Evolutionary conservation across 1,140 invertebrate species (phyloP).

Genomic region (Lethocerus indicus): DNA sequence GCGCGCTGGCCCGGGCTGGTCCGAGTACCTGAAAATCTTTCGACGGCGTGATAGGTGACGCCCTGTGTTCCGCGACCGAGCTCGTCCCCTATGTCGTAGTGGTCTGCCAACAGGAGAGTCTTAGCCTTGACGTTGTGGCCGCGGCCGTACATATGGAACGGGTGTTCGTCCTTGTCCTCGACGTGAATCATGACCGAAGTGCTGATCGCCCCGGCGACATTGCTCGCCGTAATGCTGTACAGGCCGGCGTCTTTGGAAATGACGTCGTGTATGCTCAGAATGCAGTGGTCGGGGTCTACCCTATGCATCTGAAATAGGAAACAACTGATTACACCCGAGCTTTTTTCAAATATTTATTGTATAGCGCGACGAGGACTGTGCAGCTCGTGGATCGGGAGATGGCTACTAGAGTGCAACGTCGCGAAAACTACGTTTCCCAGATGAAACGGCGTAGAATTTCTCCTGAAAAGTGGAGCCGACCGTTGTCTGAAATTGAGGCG

Average conservation of each 20-base stretch:
- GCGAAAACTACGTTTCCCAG: too few relatives aligned
- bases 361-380: too few relatives aligned
- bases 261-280: conserved; percentile 66
- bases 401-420: too few relatives aligned
- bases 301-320: conserved; percentile 51
- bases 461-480: too few relatives aligned
- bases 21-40: conserved; percentile 53
- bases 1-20: too few relatives aligned
- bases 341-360: too few relatives aligned
- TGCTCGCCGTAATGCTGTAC: conserved; percentile 82
- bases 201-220: conserved; percentile 80
- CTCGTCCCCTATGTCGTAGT: conserved; percentile 87
- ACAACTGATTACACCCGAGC: too few relatives aligned
- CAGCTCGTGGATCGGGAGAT: too few relatives aligned
- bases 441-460: too few relatives aligned
- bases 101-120: conserved; percentile 54
- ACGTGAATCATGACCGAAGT: conserved; percentile 80
- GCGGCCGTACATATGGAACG: conserved; percentile 46
- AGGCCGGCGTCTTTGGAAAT: conserved; percentile 83
- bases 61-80: conserved; percentile 82
- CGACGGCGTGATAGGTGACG: conserved; percentile 73
- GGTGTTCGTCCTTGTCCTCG: conserved; percentile 70
- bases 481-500: too few relatives aligned
- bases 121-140: conserved; percentile 44
- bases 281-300: conserved; percentile 66